Conservation (phyloP, 2,113 vertebrate genomes). For the Microtus ochrogaster region DNA sequence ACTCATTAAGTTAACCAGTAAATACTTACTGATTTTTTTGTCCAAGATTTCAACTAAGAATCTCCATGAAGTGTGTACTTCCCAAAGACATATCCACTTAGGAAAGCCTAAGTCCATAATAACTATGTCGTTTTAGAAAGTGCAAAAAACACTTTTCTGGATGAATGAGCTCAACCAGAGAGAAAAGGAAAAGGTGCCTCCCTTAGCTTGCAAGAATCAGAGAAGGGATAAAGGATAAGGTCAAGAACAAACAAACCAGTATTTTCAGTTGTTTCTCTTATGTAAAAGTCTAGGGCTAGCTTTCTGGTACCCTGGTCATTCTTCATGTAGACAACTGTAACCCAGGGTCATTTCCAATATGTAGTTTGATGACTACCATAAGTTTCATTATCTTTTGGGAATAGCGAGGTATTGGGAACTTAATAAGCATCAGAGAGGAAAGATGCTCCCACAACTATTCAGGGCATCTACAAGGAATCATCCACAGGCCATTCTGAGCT, state of each 20-base stretch:
- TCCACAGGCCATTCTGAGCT: background rate
- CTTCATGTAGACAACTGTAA: too few species aligned
- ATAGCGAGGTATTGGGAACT: background rate
- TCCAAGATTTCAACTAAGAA: background rate
- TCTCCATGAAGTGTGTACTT: background rate
- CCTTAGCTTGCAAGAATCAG: background rate
- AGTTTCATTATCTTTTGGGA: background rate
- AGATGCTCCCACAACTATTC: accelerated
- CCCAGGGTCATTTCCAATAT: background rate
- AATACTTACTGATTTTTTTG: background rate
- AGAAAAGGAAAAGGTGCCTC: background rate
- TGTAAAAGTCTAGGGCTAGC: background rate
- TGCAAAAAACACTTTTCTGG: background rate
- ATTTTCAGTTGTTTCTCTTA: background rate
- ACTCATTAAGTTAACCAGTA: background rate
- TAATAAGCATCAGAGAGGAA: background rate
- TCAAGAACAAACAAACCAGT: background rate
- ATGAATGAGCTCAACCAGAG: background rate
- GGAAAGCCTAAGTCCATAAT: background rate
- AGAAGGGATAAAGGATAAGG: background rate
- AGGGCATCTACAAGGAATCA: background rate
- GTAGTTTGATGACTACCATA: background rate
- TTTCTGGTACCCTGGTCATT: background rate
- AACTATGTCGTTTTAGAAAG: background rate
- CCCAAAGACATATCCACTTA: background rate